Evolutionary conservation across 2,113 vertebrate species (phyloP).

Genomic region (Phaethon lepturus): DNA sequence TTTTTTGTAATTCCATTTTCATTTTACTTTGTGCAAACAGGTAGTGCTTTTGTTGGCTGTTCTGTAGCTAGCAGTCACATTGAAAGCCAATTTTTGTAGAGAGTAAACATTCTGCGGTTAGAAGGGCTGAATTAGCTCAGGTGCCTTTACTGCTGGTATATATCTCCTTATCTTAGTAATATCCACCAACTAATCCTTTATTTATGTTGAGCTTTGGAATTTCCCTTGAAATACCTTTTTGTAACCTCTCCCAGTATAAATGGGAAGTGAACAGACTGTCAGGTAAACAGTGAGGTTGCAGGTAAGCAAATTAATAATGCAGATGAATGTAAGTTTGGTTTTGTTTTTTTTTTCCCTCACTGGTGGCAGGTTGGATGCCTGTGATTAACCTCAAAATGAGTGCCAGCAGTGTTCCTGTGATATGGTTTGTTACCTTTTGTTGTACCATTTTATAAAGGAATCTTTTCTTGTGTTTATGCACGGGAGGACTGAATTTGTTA

Average conservation of each 20-base stretch:
- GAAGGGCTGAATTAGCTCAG: constrained; percentile 51
- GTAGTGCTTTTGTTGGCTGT: constrained; percentile 1
- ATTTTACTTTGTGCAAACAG: constrained; percentile 29
- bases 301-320: background rate
- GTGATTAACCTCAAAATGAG: background rate
- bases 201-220: constrained; percentile 61
- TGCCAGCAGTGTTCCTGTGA: background rate
- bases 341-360: background rate
- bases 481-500: constrained; percentile 35
- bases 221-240: constrained; percentile 52
- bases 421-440: constrained; percentile 2
- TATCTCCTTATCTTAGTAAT: constrained; percentile 43
- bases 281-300: background rate
- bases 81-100: constrained; percentile 12
- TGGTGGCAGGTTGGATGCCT: background rate
- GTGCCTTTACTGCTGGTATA: constrained; percentile 17
- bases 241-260: constrained; percentile 1
- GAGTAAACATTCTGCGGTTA: constrained; percentile 55
- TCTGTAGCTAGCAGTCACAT: background rate
- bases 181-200: constrained; percentile 56
- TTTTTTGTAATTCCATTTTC: background rate
- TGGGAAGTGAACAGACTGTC: background rate
- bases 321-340: background rate
- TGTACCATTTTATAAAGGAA: constrained; percentile 4
- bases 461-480: constrained; percentile 19